Evolutionary conservation across 2,113 vertebrate species (phyloP), one percentile per base, ranked within the genome.

Genomic region (Octodon degus): DNA sequence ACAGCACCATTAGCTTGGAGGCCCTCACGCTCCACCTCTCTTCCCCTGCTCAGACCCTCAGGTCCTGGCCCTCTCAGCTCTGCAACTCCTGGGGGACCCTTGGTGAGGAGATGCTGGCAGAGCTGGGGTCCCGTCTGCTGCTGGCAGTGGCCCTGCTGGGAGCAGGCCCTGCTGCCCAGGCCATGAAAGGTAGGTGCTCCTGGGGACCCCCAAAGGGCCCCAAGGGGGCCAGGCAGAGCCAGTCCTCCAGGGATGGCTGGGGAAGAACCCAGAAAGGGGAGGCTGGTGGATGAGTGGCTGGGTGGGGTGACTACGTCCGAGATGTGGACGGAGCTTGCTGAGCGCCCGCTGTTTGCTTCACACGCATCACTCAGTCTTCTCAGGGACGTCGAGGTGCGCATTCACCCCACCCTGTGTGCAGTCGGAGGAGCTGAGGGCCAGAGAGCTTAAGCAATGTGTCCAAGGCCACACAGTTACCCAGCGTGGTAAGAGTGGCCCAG

Each of bases 101-200:
- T 7, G 5, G 30, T 3, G 43, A 94, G 67, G 90, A 96, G 88
- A 98, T 98, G 97, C 79, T 90, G 86, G 58, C 83, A 27, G 85
- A 86, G 32, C 74, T 86, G 79, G 90, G 58, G 22, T n/a, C 50
- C 81, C 81, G 62, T 76, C 68, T 97, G 94, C 98, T 99, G 95
- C 84, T 98, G 67, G 97, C 55, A 7, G 95, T 99, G 98, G 96
- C 98, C 0, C 11, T 99, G 96, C 97, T 99, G 65, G 98, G 98
- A 14, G 10, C 98, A 60, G 98, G 95, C 93, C 98, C 98, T 43
- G 97, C 97, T 96, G 98, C 98, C 95, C 97, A 97, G 77, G 98
- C 98, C 87, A 98, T 98, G 97, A 99, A 99, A 99, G 99, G 99
- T 99, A 99, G 98, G 99, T n/a, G 30, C 74, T 65, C 60, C 63